A percentile compares a stretch with the other conserved stretches of the same genome.
Conservation (phyloP, 2,797 vertebrate species). For the Falco berigora region DNA sequence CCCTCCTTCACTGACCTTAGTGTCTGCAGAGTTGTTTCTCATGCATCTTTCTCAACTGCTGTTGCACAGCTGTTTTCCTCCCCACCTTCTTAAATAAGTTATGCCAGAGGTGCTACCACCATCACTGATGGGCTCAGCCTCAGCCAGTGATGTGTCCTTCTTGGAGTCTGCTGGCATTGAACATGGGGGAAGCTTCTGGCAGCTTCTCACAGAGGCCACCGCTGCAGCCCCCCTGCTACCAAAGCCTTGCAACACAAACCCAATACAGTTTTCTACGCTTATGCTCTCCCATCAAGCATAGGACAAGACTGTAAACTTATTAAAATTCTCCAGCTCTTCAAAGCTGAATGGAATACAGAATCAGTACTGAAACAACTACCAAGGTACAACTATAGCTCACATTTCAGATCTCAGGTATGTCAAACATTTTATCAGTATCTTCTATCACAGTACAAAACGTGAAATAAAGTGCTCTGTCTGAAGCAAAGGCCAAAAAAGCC, state of each 20-base stretch:
- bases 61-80: background rate
- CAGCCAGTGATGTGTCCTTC: rapidly evolving
- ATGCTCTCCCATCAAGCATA: background rate
- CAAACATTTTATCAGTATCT: background rate
- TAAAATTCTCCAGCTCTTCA: background rate
- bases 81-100: background rate
- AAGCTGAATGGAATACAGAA: background rate
- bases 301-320: background rate
- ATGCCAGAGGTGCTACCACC: background rate
- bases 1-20: no score
- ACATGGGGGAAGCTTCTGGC: background rate
- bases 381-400: background rate
- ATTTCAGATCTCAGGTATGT: background rate
- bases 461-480: background rate
- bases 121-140: background rate
- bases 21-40: background rate
- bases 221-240: background rate
- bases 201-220: background rate
- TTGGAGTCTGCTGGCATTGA: rapidly evolving
- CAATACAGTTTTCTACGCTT: background rate
- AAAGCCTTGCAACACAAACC: background rate
- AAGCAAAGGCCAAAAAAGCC: background rate
- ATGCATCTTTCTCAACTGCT: background rate
- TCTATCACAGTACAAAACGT: background rate
- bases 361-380: background rate